Evolutionary conservation across 2,113 vertebrate species (phyloP).

Genomic region (Martes martes): DNA sequence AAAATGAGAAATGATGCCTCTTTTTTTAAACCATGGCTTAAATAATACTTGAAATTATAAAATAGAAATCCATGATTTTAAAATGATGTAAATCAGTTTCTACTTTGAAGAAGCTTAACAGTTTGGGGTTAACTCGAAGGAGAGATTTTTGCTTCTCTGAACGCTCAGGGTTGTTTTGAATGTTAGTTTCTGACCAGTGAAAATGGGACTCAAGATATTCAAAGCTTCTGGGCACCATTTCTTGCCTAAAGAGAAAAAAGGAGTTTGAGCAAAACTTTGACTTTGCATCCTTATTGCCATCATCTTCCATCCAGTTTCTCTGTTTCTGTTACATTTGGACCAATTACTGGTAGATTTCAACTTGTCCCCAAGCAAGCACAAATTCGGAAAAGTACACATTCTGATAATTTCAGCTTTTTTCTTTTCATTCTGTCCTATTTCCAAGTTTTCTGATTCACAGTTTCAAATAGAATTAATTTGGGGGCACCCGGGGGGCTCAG

Average conservation of each 20-base stretch:
- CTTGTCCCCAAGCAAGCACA: not conserved
- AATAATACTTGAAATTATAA: not conserved
- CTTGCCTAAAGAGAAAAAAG: not conserved
- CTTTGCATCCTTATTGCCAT: too few species aligned
- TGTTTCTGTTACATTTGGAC: not conserved
- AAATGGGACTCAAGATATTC: not conserved
- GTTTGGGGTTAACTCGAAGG: not conserved
- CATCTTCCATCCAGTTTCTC: not conserved
- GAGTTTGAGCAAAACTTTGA: not conserved
- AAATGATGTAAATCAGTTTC: not conserved
- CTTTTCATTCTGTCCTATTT: not conserved
- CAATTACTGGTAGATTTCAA: not conserved
- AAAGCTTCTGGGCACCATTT: not conserved
- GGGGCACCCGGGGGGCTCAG: not conserved
- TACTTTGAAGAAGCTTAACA: not conserved
- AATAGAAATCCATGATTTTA: not conserved
- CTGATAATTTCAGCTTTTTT: not conserved
- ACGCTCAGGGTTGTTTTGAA: fast-evolving
- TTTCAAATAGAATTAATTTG: not conserved
- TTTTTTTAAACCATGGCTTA: not conserved
- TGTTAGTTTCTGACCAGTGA: not conserved
- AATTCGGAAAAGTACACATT: not conserved
- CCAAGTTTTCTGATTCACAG: not conserved
- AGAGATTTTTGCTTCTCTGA: not conserved
- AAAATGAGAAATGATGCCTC: not conserved